Conservation (phyloP, 2,113 vertebrate genomes). For the Lampris megalopsis region DNA sequence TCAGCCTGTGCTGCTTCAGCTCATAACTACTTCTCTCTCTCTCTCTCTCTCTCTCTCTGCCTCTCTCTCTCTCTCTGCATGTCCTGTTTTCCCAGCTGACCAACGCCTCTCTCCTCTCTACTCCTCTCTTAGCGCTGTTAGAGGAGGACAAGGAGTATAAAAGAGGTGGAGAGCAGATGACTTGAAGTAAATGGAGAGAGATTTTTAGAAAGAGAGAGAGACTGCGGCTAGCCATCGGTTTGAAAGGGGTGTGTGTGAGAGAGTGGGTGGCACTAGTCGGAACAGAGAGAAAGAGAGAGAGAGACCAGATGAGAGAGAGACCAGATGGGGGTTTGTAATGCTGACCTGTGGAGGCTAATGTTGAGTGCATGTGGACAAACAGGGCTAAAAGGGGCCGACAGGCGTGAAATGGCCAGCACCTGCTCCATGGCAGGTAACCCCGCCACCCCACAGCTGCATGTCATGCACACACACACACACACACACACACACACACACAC, state of each 20-base stretch:
- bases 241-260: conserved; percentile 1
- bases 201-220: neutral
- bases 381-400: conserved; percentile 72
- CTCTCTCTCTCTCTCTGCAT: too few species aligned
- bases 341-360: conserved; percentile 65
- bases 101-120: too few species aligned
- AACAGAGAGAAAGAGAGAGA: neutral
- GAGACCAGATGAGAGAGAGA: conserved; percentile 41
- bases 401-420: conserved; percentile 82
- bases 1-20: conserved; percentile 82
- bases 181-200: neutral
- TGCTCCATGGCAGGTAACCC: conserved; percentile 67
- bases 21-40: conserved; percentile 22
- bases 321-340: conserved; percentile 52
- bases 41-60: too few species aligned
- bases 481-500: neutral
- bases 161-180: too few species aligned
- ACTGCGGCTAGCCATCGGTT: neutral
- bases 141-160: too few species aligned
- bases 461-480: conserved; percentile 44
- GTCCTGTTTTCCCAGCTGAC: too few species aligned
- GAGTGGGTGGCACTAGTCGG: neutral
- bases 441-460: conserved; percentile 68
- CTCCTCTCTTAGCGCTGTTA: too few species aligned
- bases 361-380: conserved; percentile 70